phyloP scores from a whole-genome alignment of 2,888 invertebrate genomes.

The Hyppa rectilinea region DNA sequence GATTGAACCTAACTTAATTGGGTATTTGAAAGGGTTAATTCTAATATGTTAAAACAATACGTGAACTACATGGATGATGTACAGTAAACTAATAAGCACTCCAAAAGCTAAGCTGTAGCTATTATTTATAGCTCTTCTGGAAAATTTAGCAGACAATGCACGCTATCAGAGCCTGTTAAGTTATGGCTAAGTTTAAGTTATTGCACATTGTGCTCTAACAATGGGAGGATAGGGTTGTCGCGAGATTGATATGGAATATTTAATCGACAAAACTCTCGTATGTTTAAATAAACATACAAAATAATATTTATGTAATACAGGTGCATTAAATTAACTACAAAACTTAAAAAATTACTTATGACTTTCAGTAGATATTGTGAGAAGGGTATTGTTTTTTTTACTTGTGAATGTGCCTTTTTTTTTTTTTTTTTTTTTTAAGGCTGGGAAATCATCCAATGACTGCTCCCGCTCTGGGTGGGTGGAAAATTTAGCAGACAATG shows the following conservation, averaged over 20 bases:
- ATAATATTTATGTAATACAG: no score
- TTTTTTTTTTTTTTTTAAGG: no score
- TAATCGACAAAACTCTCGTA: neutral
- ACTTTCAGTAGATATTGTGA: no score
- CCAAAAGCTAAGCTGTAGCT: conserved; percentile 5
- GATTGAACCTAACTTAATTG: no score
- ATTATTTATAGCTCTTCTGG: conserved; percentile 25
- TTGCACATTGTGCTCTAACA: conserved; percentile 63
- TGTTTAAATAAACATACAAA: neutral
- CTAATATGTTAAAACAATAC: neutral
- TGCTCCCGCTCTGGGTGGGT: no score
- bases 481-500: conserved; percentile 48
- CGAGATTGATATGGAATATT: neutral
- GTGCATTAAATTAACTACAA: no score
- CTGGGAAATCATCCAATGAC: no score
- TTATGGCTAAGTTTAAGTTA: conserved; percentile 57
- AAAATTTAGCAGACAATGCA: conserved; percentile 49
- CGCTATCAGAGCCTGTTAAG: conserved; percentile 31
- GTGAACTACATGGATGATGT: neutral
- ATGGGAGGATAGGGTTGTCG: conserved; percentile 38
- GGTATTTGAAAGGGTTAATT: no score
- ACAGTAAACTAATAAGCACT: conserved; percentile 4
- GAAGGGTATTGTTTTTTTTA: no score
- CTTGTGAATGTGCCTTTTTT: no score
- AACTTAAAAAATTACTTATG: no score